Conservation (phyloP, 2,113 vertebrate genomes). For the Tauraco erythrolophus region DNA sequence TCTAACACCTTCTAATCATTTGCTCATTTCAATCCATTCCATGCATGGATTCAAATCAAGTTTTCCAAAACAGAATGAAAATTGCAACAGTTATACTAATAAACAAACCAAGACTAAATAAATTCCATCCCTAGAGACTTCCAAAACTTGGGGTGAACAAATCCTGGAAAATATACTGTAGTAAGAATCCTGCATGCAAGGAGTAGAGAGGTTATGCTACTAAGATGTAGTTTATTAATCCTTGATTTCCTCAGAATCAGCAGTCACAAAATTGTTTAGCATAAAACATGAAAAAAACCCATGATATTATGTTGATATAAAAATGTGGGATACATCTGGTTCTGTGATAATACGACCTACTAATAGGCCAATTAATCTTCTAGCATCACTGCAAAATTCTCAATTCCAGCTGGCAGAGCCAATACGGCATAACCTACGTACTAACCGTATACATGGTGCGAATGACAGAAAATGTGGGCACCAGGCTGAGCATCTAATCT, state of each 20-base stretch:
- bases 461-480: neutral
- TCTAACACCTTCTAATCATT: neutral
- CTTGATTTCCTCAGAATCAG: neutral
- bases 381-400: neutral
- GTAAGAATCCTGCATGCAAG: neutral
- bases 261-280: neutral
- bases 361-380: slow-evolving; percentile 38
- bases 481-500: neutral
- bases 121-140: neutral
- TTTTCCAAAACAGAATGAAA: neutral
- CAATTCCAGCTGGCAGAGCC: neutral
- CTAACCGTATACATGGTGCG: neutral
- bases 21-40: neutral
- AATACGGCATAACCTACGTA: neutral
- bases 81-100: neutral
- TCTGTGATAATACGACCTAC: neutral
- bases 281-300: neutral
- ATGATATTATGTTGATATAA: neutral
- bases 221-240: neutral
- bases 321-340: neutral
- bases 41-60: neutral
- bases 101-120: neutral
- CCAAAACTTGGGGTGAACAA: neutral
- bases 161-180: neutral
- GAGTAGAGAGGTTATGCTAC: neutral